Evolutionary conservation across 2,888 invertebrate species (phyloP), one percentile per base, ranked within the genome.

Genomic region (Eustalomyia histrio): DNA sequence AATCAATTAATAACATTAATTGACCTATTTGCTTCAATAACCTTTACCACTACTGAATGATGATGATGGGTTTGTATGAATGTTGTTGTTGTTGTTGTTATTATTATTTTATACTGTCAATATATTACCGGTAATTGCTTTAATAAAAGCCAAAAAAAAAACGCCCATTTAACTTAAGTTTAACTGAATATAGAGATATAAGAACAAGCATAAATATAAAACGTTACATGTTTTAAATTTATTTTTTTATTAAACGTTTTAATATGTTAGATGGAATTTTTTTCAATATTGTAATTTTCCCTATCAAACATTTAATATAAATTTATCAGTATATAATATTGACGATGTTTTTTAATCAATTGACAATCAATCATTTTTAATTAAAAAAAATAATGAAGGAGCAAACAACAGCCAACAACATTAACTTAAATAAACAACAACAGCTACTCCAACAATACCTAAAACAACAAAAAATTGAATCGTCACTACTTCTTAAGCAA

Each of bases 341-440:
- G 81, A 75, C 71, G 81, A 74, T 63, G 65, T 67, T 74, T 78
- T 81, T 74, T 81, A 78, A 81, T 81, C 81, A 81, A 81, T 72
- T 78, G 74, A 67, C 74, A 81, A 81, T 81, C 78, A 81, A 68
- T 81, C 81, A 81, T 67, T 81, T 81, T 78, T 81, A 81, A 81
- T 81, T 81, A 81, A 81, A 78, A 61, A 33, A 8, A 35, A 64
- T n/a, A 1, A 47, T 39, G 1, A n/a, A 47, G 43, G 2, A 43
- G 12, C 43, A 16, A 21, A 9, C 14, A 47, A 8, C 39, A 53
- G 10, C 64, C n/a, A 67, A 18, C 24, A 47, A 17, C 7, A 35
- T 12, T 17, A 18, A 47, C 9, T 39, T 47, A 43, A 43, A 43
- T 43, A 47, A 47, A n/a, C 43, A 47, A 39, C 39, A 12, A n/a